Conservation (phyloP, 2,888 invertebrate genomes). For the Ramazzottius varieornatus region DNA sequence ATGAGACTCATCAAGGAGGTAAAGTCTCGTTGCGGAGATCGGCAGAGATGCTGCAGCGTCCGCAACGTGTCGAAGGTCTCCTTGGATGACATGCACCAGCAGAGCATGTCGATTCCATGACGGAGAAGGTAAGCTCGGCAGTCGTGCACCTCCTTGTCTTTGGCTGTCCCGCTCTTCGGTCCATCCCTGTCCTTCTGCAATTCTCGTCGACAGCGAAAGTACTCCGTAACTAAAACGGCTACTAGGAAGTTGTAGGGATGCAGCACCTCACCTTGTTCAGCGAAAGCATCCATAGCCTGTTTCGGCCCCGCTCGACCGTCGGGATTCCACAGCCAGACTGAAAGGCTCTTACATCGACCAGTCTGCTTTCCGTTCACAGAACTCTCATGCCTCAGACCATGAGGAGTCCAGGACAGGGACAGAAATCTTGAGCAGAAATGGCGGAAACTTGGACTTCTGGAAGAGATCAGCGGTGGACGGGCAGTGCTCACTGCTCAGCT, state of each 20-base stretch:
- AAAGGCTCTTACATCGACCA: too few species aligned
- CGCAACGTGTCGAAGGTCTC: not conserved
- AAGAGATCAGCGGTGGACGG: too few species aligned
- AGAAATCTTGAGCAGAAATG: too few species aligned
- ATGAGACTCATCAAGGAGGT: not conserved
- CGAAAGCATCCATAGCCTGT: too few species aligned
- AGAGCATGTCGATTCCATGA: not conserved
- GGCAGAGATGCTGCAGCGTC: not conserved
- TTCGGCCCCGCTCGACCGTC: too few species aligned
- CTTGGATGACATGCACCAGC: not conserved
- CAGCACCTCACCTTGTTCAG: not conserved
- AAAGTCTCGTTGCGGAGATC: not conserved
- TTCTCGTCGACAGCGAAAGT: not conserved
- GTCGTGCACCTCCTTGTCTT: not conserved
- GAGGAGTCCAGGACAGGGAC: too few species aligned
- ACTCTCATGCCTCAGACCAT: too few species aligned
- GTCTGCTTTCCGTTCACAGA: too few species aligned
- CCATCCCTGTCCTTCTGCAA: not conserved
- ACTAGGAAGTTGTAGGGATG: not conserved
- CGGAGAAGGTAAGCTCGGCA: not conserved
- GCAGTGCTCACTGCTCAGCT: too few species aligned
- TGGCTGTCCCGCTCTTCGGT: not conserved
- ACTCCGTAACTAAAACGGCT: not conserved
- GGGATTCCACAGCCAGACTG: too few species aligned
- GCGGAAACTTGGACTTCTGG: too few species aligned